phyloP scores from a whole-genome alignment of 2,797 vertebrate species.

The Hydrocynus forskahlii region DNA sequence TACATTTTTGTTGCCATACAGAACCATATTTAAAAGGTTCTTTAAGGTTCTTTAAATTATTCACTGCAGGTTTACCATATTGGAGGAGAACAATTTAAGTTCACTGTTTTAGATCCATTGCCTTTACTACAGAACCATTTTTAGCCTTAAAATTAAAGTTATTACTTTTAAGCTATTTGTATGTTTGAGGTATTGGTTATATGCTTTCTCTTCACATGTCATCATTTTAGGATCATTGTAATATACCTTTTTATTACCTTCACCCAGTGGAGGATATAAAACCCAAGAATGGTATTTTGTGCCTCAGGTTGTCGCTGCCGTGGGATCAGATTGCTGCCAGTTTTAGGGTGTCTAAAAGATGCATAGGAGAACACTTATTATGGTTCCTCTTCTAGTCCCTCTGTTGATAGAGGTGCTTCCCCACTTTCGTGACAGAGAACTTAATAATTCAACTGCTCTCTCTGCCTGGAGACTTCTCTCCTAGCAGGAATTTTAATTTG shows the following conservation, averaged over 20 bases:
- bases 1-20: too few species aligned
- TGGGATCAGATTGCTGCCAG: slow-evolving; percentile 29
- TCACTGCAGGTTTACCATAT: too few species aligned
- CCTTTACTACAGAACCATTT: too few species aligned
- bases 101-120: too few species aligned
- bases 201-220: not conserved
- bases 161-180: not conserved
- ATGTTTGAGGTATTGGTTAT: not conserved
- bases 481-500: slow-evolving; percentile 54
- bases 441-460: slow-evolving; percentile 60
- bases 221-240: not conserved
- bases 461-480: slow-evolving; percentile 54
- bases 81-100: too few species aligned
- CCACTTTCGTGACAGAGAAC: slow-evolving; percentile 54
- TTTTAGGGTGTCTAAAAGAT: slow-evolving; percentile 37
- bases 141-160: not conserved
- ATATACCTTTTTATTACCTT: slow-evolving; percentile 8
- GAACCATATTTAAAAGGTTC: too few species aligned
- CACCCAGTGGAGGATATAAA: slow-evolving; percentile 1
- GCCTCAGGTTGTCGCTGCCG: slow-evolving; percentile 23
- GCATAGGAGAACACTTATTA: slow-evolving; percentile 32
- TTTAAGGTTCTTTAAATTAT: too few species aligned
- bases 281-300: slow-evolving; percentile 8
- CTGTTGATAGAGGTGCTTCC: slow-evolving; percentile 54
- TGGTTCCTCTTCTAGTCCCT: slow-evolving; percentile 27